Conservation (phyloP, 30 jellyfish, hydroid and myxozoan species). For the Hydra vulgaris region DNA sequence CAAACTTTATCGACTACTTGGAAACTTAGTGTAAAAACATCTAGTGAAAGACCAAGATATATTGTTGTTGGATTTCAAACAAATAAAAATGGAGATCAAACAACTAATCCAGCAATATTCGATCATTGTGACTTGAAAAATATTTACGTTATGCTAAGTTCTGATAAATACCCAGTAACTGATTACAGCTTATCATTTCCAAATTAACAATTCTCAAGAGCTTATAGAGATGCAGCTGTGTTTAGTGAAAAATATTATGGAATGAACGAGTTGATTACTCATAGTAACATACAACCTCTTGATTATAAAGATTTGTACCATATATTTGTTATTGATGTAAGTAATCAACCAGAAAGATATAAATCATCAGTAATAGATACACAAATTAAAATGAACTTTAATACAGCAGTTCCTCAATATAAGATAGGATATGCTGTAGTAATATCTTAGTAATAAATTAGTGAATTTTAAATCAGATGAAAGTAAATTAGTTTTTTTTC, state of each 20-base stretch:
- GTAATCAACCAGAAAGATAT: neutral
- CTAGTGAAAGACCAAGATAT: neutral
- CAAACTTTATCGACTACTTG: neutral
- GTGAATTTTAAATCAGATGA: neutral
- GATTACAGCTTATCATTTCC: neutral
- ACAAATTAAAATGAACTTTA: neutral
- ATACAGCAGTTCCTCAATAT: neutral
- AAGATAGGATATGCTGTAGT: neutral
- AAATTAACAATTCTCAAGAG: neutral
- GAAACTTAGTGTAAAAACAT: neutral
- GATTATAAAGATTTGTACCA: neutral
- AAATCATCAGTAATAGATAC: neutral
- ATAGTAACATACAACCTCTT: neutral
- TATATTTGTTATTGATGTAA: neutral
- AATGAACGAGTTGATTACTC: neutral
- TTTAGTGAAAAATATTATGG: neutral
- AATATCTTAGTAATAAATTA: neutral
- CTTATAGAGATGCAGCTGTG: neutral
- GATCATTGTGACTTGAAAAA: conserved; percentile 2
- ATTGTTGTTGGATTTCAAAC: neutral
- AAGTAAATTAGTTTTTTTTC: no score
- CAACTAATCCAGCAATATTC: neutral
- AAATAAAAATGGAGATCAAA: neutral
- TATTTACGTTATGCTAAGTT: neutral
- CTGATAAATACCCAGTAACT: neutral